A percentile compares a stretch with the other conserved stretches of the same genome.
Conservation (phyloP, 2,797 vertebrate genomes). For the Cephalopachus bancanus region DNA sequence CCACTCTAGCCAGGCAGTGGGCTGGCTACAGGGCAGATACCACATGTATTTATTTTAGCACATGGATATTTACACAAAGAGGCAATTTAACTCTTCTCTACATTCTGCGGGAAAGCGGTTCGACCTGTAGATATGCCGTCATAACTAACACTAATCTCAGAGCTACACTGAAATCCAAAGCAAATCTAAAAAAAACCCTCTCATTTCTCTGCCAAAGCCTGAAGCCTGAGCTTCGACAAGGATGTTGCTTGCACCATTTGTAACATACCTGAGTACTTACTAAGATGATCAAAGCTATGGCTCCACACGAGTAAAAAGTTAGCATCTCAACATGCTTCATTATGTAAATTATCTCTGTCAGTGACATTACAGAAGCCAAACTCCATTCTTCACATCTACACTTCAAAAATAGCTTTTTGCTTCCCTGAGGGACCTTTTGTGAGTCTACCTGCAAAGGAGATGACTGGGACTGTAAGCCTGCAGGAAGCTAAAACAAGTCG, state of each 20-base stretch:
- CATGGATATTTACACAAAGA: constrained; percentile 16
- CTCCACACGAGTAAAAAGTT: neutral
- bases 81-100: constrained; percentile 47
- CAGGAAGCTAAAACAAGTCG: neutral
- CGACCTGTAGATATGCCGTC: neutral
- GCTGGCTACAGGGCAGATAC: constrained; percentile 4
- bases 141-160: constrained; percentile 23
- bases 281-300: constrained; percentile 16
- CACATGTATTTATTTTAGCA: neutral
- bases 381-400: neutral
- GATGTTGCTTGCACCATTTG: neutral
- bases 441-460: neutral
- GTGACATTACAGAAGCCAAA: neutral
- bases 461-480: neutral
- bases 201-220: neutral
- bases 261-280: neutral
- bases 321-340: neutral
- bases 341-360: constrained; percentile 55
- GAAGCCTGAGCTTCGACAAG: neutral
- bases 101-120: neutral
- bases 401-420: constrained; percentile 31
- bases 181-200: neutral
- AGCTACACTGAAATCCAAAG: neutral
- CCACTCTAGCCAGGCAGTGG: neutral
- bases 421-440: constrained; percentile 9